Base-by-base conservation (phyloP, 1,140 invertebrate genomes). In the Liolophura sinensis region DNA sequence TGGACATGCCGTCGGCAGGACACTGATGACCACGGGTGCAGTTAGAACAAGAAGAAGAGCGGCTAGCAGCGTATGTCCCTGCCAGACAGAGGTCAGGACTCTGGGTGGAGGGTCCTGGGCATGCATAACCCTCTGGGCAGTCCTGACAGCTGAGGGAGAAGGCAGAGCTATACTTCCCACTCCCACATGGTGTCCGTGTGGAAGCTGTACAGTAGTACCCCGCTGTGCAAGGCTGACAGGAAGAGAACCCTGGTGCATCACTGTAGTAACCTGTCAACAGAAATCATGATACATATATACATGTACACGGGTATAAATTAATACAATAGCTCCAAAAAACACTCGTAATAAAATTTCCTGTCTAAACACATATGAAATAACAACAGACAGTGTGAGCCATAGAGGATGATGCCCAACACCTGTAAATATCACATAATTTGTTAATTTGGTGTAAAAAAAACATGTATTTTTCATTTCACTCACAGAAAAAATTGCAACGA, bases 151-250 rank as follows among this genome's bases (percentile, higher is more conserved):
- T 16, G 20, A 68, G 69, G 24, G 67, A 63, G 24, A 69, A 69
- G 56, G 70, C 69, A 54, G 7, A 40, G 62, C 75, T 75, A 64
- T 74, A 78, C 59, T 73, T 74, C 1, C 71, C 69, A 0, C 65
- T 40, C 7, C 73, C 73, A 72, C 78, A 80, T 4, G 22, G 18
- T 0, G 74, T 75, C 54, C 77, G 57, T 14, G 74, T 73, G 11
- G 77, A 74, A 9, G 67, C 60, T 0, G 72, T 73, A 67, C 79
- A 81, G 63, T 56, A 79, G 31, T 75, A 59, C 25, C 80, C 80
- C 7, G 77, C 75, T 15, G 65, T 49, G 70, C 80, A 81, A 22
- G 71, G 48, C 0, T 72, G 71, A 65, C 80, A 82, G n/a, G 50
- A 65, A 1, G 54, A 24, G 24, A 60, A 31, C 24, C 76, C 73